These are phyloP conservation scores for Coremacera marginata DNA, from an alignment of 2,888 invertebrate genomes.

Conservation along the genomic window DNA sequence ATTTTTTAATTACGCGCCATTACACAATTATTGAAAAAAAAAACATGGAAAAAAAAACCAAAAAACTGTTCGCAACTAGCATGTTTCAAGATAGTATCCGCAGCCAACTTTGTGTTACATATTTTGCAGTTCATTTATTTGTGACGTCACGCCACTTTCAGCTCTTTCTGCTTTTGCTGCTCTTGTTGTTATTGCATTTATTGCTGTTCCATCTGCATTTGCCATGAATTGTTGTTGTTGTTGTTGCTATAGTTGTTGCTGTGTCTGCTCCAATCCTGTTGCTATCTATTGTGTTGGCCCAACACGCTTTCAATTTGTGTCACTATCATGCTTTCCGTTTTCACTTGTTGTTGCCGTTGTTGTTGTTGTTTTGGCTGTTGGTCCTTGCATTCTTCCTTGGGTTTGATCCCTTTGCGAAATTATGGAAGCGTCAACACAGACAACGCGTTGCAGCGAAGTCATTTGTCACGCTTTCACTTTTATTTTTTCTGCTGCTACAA, in stretches of 20 bases:
- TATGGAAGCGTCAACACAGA: slow-evolving; percentile 33
- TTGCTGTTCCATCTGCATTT: neutral
- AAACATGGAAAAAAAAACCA: neutral
- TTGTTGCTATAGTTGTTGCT: neutral
- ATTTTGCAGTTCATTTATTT: slow-evolving; percentile 30
- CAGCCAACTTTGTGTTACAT: neutral
- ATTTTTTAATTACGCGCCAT: slow-evolving; percentile 2
- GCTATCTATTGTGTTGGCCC: slow-evolving; percentile 16
- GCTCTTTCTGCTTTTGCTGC: neutral
- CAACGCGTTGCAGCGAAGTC: slow-evolving; percentile 28
- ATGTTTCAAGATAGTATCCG: slow-evolving; percentile 5
- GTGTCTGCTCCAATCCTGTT: neutral
- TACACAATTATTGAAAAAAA: neutral
- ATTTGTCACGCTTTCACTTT: slow-evolving; percentile 33
- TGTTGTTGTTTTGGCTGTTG: slow-evolving; percentile 19
- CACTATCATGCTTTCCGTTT: slow-evolving; percentile 38
- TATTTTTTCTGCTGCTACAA: neutral
- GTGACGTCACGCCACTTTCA: slow-evolving; percentile 22
- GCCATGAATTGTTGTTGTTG: neutral
- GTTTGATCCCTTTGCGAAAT: slow-evolving; percentile 34
- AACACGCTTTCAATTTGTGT: slow-evolving; percentile 40
- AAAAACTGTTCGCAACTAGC: neutral
- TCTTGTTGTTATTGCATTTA: slow-evolving; percentile 3
- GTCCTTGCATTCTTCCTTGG: neutral
- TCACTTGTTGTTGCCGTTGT: slow-evolving; percentile 17